Conservation (phyloP, 2,888 invertebrate species). For the Idaea biselata region DNA sequence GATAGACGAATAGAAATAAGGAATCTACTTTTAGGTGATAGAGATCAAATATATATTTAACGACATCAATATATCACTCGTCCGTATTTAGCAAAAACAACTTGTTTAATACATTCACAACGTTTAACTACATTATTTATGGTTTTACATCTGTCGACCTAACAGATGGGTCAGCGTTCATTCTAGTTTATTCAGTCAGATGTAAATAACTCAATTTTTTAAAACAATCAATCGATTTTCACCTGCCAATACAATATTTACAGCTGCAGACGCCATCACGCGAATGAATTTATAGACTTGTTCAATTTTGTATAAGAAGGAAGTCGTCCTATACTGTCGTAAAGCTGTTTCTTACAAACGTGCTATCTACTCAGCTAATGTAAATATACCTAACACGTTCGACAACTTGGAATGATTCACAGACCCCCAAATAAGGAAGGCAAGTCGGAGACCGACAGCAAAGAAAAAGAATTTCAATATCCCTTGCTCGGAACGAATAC, state of each 20-base stretch:
- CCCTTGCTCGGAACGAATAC: slow-evolving; percentile 40
- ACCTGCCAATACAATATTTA: not conserved
- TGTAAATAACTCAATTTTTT: not conserved
- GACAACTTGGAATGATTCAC: slow-evolving; percentile 55
- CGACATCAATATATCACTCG: not conserved
- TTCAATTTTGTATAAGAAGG: not conserved
- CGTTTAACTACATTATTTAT: not conserved
- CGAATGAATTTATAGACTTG: slow-evolving; percentile 9
- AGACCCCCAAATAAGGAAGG: slow-evolving; percentile 50
- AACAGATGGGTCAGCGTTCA: not conserved
- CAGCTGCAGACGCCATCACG: slow-evolving; percentile 4
- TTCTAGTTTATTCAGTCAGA: not conserved
- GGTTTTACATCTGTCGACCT: not conserved
- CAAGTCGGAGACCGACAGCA: slow-evolving; percentile 38
- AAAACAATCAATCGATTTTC: not conserved
- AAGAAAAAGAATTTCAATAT: slow-evolving; percentile 48
- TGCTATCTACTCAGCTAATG: slow-evolving; percentile 22
- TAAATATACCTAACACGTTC: slow-evolving; percentile 34
- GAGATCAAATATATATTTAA: not conserved
- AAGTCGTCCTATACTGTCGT: slow-evolving; percentile 15
- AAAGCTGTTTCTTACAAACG: slow-evolving; percentile 15
- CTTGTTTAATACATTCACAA: not conserved
- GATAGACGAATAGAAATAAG: not conserved
- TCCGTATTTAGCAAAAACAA: not conserved
- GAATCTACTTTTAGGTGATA: not conserved